Base-by-base conservation (phyloP, 2,113 vertebrate species). In the Aptenodytes forsteri region DNA sequence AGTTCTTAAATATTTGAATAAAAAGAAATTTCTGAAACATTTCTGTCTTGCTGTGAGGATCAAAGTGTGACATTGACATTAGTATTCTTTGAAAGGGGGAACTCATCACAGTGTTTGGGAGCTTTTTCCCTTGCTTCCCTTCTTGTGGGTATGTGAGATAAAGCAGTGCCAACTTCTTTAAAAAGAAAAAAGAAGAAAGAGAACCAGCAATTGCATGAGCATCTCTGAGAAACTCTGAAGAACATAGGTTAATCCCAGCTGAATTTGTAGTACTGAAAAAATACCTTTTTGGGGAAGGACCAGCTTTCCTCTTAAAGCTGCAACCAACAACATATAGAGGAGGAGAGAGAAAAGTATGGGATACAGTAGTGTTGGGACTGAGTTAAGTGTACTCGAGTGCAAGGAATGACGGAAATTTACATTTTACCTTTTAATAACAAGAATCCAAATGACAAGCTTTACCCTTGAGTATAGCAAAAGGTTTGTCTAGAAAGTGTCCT, bases 1-100 rank as follows among this genome's bases (percentile, higher is more conserved):
- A 90, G 23, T 85, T 91, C 66, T 88, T 88, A 80, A 93, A 93
- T 93, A 95, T 93, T 96, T 97, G 84, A 96, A 88, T 93, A 94
- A 94, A 66, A 3, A 87, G 46, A 47, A 70, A 83, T 64, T 93
- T 96, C 75, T 93, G 85, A 96, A 93, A 82, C 34, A 87, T 73
- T 94, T 91, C 78, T 96, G 42, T 4, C 54, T 94, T 38, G 16
- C 50, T 93, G 11, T 85, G 30, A 80, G 71, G 58, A 96, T 94
- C 89, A 94, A 93, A 96, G 84, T 77, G 12, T 65, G 67, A 73
- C 66, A 54, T 77, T 95, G 84, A 94, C 66, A 54, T 65, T 62
- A 52, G 40, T 58, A 55, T 77, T 87, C 87, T 91, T 96, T 96
- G 89, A 96, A 91, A n/a, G 25, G 15, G 8, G n/a, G 8, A 83